These are phyloP conservation scores for Germaria angustata DNA, from an alignment of 2,888 invertebrate genomes.

Conservation along the genomic window DNA sequence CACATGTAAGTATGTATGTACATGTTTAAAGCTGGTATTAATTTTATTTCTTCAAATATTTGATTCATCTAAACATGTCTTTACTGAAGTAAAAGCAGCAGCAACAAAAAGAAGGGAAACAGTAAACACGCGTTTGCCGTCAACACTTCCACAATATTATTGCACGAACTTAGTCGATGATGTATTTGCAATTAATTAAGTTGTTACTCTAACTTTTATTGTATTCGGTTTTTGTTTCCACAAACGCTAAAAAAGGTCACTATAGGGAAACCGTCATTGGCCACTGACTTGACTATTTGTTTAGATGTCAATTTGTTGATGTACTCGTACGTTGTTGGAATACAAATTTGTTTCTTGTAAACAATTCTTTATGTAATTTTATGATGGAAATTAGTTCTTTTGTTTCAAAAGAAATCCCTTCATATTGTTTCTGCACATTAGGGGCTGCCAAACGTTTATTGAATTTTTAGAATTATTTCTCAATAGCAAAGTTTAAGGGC, in stretches of 20 bases:
- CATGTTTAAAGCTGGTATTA: too few species aligned
- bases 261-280: background rate
- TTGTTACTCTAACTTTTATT: background rate
- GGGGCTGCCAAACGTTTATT: too few species aligned
- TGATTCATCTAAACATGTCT: too few species aligned
- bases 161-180: background rate
- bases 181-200: background rate
- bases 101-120: background rate
- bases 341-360: conserved; percentile 14
- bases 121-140: conserved; percentile 46
- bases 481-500: too few species aligned
- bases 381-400: too few species aligned
- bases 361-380: too few species aligned
- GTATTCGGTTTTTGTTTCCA: background rate
- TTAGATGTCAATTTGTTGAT: conserved; percentile 51
- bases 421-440: too few species aligned
- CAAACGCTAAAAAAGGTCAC: background rate
- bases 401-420: too few species aligned
- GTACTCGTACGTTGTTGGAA: conserved; percentile 56
- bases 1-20: too few species aligned
- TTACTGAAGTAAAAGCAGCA: too few species aligned
- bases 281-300: conserved; percentile 44
- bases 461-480: too few species aligned
- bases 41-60: too few species aligned
- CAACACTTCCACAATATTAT: conserved; percentile 4